Evolutionary conservation across 2,888 invertebrate species (phyloP), one percentile per base, ranked within the genome.

Genomic region (Ophion ventricosus): DNA sequence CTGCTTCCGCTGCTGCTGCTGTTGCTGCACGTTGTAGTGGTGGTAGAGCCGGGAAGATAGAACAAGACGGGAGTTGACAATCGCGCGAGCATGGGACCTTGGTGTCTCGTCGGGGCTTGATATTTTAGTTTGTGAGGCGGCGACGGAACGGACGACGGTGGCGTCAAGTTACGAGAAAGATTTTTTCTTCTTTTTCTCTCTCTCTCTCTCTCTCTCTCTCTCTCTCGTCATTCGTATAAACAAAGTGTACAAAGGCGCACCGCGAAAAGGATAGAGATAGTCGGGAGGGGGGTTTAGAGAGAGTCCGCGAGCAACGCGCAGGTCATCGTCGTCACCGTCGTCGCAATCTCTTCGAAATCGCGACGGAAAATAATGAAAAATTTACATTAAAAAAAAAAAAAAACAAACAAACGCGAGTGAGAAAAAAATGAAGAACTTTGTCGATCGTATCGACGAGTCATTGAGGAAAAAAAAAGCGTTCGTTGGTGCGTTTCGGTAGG

Each of bases 31-130:
- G 78, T 70, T 20, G 59, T 40, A 25, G 69, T 43, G 57, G 49
- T 66, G 25, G 43, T 74, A 67, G 54, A 69, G 35, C 57, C 78
- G 78, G 49, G 83, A 73, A 74, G 29, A 80, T 64, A 69, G 35
- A 70, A 54, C 49, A 61, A 74, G 70, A 77, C 63, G 73, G 64
- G 81, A 84, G 84, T 84, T 84, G 84, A 84, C 84, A 81, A 84
- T 84, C 35, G 35, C 35, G 7, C 78, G 81, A 56, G 78, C 77
- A 84, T 74, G 84, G 81, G 81, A 81, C 81, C 69, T 57, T 74
- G 74, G 84, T 70, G 84, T 81, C 81, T 84, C 81, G 63, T 78
- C 81, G 64, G 76, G 20, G 63, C 49, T 64, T 29, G 63, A 54
- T 63, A 75, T 75, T 75, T 75, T 64, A 61, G 59, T 74, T 74